Evolutionary conservation across 2,797 vertebrate species (phyloP), one percentile per base, ranked within the genome.

Genomic region (Enteromius paludinosus): DNA sequence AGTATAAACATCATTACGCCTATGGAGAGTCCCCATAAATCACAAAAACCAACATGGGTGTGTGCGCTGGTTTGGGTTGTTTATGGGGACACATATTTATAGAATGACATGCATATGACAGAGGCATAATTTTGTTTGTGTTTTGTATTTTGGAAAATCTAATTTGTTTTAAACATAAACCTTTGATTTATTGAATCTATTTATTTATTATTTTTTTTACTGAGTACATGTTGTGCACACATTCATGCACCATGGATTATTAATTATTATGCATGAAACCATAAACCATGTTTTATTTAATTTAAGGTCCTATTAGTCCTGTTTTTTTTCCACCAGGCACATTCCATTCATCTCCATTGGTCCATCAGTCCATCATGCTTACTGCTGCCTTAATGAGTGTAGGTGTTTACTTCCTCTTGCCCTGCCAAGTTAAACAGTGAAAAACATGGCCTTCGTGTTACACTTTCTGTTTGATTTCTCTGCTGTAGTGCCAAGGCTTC

Each of bases 351-450:
- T 54, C 73, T 81, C 52, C 47, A 62, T 52, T 77, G 68, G 61
- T 62, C 61, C 72, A 78, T 73, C 14, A 65, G 61, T 62, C 61
- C 61, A 78, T 73, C 14, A 65, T 45, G 49, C 61, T 47, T 20
- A 71, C 64, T 47, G 65, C 68, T 30, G 23, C 72, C 71, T 78
- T 73, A 81, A 83, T 86, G 62, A 71, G 61, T 18, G 33, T 83
- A 81, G 83, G 81, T 69, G 81, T 82, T 73, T 80, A 74, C 77
- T 84, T 87, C 82, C 86, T 80, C 54, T 79, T 70, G 52, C 30
- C 77, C 72, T 86, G 81, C 81, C 82, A 87, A 87, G 82, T 81
- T 28, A 88, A 87, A 89, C 77, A 87, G 65, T 79, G 54, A 81
- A 85, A 83, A 85, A 85, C 66, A 86, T 61, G 66, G 6, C 66